Base-by-base conservation (phyloP, 2,797 vertebrate species). In the Lutjanus argentimaculatus region DNA sequence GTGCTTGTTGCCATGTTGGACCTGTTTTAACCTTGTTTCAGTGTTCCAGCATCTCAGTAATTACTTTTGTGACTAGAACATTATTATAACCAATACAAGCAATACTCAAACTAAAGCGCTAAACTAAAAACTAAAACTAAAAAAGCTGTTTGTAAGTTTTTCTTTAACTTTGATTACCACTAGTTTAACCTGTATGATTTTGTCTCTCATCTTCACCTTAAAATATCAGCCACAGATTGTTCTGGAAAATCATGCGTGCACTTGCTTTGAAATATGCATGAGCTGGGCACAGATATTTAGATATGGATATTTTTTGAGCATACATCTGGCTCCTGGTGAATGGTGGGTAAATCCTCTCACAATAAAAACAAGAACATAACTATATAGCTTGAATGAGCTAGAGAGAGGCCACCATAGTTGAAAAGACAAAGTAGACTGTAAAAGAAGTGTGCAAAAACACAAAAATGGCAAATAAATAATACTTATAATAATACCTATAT, bases 261-360 rank as follows among this genome's bases (percentile, higher is more conserved):
- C 30, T 40, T 42, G 22, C 8, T 40, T 9, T 59, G 64, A 67
- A 55, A 15, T 30, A 30, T 16, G 22, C 13, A 57, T 16, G 22
- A 14, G 53, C 7, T 52, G 19, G 10, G 22, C 1, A 16, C n/a
- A n/a, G n/a, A n/a, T n/a, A n/a, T n/a, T n/a, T n/a, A n/a, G n/a
- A n/a, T 36, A 36, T 36, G 43, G 9, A 12, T 45, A 2, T 45
- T 56, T 25, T 49, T 49, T 49, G 5, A 16, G 30, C 30, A 36
- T 63, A 61, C 16, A 75, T 49, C 65, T 58, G 58, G 51, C 7
- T 52, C 22, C 67, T 49, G 25, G 48, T 59, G 22, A 64, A 11
- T 56, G 64, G 2, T 62, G 30, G 30, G 8, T 40, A 75, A 25
- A 62, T 72, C 52, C 15, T 21, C 17, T 16, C 30, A 15, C 36